These are phyloP conservation scores for Cephus pygmeus DNA, from an alignment of 2,888 invertebrate species.

Conservation along the genomic window DNA sequence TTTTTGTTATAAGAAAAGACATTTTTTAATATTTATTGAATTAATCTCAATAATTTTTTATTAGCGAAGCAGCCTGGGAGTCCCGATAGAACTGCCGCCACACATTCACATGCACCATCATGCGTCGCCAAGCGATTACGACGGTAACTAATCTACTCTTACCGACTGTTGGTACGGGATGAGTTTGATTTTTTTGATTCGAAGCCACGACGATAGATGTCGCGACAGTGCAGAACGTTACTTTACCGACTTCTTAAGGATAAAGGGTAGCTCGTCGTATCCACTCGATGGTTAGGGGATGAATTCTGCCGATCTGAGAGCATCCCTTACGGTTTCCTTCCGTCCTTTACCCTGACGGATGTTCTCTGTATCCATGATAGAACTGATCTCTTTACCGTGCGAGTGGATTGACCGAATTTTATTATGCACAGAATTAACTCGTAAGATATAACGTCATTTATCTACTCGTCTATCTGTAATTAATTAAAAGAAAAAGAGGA, in stretches of 20 bases:
- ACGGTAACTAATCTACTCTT: slow-evolving; percentile 42
- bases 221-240: too few species aligned
- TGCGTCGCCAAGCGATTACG: slow-evolving; percentile 52
- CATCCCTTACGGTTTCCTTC: slow-evolving; percentile 10
- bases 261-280: too few species aligned
- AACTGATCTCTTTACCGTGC: not conserved
- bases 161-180: too few species aligned
- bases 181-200: too few species aligned
- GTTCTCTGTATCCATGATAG: slow-evolving; percentile 7
- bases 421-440: slow-evolving; percentile 1
- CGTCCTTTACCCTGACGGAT: slow-evolving; percentile 15
- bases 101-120: slow-evolving; percentile 66
- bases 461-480: not conserved
- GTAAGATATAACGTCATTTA: not conserved
- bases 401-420: not conserved
- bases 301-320: slow-evolving; percentile 3
- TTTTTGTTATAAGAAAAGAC: not conserved
- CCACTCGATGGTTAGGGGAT: not conserved
- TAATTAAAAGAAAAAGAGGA: too few species aligned
- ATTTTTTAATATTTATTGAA: not conserved
- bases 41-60: slow-evolving; percentile 26
- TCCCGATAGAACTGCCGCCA: slow-evolving; percentile 66
- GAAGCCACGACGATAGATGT: too few species aligned
- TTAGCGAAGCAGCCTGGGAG: slow-evolving; percentile 65
- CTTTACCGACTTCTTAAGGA: too few species aligned